Conservation (phyloP, 2,888 invertebrate species). For the Tetanocera ferruginea region DNA sequence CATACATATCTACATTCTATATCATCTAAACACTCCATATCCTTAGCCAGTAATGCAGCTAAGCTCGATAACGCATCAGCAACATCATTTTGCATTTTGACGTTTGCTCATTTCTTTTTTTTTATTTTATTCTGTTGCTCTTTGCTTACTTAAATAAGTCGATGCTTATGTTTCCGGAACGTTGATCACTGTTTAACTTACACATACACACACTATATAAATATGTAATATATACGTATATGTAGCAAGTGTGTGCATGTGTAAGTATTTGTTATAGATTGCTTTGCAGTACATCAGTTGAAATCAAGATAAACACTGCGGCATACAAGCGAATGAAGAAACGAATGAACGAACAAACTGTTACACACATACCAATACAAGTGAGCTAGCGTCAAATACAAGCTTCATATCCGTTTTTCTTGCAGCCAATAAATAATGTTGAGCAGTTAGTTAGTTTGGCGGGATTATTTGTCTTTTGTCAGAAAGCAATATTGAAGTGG, state of each 20-base stretch:
- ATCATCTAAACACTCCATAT: too few species aligned
- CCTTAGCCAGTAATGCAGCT: background rate
- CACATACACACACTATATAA: background rate
- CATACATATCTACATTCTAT: too few species aligned
- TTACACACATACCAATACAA: background rate
- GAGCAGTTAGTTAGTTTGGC: constrained; percentile 14
- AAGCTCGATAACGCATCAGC: background rate
- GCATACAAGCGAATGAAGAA: background rate
- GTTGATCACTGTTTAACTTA: background rate
- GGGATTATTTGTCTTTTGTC: constrained; percentile 24
- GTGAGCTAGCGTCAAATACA: background rate
- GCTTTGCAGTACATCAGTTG: constrained; percentile 7
- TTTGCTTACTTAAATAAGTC: background rate
- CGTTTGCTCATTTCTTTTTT: background rate
- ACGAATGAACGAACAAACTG: background rate
- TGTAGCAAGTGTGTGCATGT: background rate
- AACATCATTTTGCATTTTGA: constrained; percentile 1
- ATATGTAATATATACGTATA: background rate
- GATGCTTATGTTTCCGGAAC: constrained; percentile 5
- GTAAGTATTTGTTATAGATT: constrained; percentile 9
- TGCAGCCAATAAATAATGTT: constrained; percentile 29
- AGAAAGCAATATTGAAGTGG: constrained; percentile 16
- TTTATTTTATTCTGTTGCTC: too few species aligned
- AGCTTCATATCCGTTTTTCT: constrained; percentile 8
- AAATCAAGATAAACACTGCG: constrained; percentile 20